phyloP scores from a whole-genome alignment of 2,113 vertebrate species.

The Lagopus leucura region DNA sequence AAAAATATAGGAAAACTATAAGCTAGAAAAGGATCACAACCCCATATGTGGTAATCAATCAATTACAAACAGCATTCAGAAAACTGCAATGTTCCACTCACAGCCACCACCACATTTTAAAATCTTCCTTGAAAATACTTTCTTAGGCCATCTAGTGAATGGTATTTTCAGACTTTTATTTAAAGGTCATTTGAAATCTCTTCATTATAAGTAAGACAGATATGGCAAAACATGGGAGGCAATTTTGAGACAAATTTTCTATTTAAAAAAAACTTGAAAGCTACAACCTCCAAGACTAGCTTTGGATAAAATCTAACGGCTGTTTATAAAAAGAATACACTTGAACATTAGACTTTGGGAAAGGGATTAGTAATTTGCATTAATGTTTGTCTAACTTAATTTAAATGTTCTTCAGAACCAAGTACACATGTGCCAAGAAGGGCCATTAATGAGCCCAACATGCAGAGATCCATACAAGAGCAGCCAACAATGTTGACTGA shows the following conservation, averaged over 20 bases:
- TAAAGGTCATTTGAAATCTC: neutral
- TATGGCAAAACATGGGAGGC: neutral
- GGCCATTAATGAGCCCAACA: conserved; percentile 81
- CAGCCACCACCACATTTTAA: neutral
- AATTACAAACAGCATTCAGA: neutral
- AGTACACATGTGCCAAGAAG: conserved; percentile 74
- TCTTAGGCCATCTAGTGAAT: neutral
- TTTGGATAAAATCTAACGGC: conserved; percentile 74
- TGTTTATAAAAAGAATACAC: conserved; percentile 71
- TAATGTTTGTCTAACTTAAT: conserved; percentile 80
- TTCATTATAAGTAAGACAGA: conserved; percentile 1
- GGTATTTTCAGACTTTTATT: neutral
- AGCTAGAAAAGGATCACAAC: neutral
- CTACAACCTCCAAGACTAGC: conserved; percentile 46
- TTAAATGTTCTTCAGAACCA: conserved; percentile 79
- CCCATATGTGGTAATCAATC: neutral
- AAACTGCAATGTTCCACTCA: neutral
- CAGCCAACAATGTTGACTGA: conserved; percentile 80
- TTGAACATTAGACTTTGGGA: conserved; percentile 78
- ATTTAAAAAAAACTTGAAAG: conserved; percentile 30
- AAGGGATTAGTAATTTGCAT: conserved; percentile 80
- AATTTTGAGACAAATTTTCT: neutral
- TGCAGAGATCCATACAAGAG: conserved; percentile 79
- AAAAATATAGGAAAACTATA: neutral
- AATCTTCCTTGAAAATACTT: neutral